Conservation (phyloP, 2,888 invertebrate genomes). For the Cephalotes varians region DNA sequence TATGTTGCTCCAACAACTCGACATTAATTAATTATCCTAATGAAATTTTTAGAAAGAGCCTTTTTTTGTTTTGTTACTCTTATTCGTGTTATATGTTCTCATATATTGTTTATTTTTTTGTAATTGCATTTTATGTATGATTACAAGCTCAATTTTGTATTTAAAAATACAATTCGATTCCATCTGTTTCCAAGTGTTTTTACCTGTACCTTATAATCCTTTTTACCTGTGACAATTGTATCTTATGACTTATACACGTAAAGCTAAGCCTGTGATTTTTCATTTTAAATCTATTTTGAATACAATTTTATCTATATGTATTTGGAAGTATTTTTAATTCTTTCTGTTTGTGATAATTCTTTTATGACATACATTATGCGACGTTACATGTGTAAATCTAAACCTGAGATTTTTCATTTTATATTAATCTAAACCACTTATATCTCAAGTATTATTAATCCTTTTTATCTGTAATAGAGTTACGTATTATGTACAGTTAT, state of each 20-base stretch:
- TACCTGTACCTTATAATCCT: no score
- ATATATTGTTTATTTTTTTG: neutral
- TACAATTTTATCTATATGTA: no score
- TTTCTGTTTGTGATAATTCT: no score
- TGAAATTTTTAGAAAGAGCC: no score
- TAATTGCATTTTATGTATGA: neutral
- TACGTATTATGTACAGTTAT: neutral
- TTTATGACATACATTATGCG: no score
- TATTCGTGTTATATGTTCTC: neutral
- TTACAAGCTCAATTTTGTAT: neutral
- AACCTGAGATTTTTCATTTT: no score
- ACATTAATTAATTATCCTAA: neutral
- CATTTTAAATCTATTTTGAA: no score
- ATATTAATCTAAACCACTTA: no score
- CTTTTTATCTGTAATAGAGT: neutral
- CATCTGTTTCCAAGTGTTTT: neutral
- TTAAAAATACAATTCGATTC: neutral
- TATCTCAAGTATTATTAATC: neutral
- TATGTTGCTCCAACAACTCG: neutral
- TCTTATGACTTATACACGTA: no score
- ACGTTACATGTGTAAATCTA: no score
- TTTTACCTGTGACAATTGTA: neutral
- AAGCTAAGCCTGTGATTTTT: no score
- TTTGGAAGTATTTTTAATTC: no score
- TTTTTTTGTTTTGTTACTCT: neutral